These are phyloP conservation scores for Falco berigora DNA, from an alignment of 2,797 vertebrate species.

Conservation along the genomic window DNA sequence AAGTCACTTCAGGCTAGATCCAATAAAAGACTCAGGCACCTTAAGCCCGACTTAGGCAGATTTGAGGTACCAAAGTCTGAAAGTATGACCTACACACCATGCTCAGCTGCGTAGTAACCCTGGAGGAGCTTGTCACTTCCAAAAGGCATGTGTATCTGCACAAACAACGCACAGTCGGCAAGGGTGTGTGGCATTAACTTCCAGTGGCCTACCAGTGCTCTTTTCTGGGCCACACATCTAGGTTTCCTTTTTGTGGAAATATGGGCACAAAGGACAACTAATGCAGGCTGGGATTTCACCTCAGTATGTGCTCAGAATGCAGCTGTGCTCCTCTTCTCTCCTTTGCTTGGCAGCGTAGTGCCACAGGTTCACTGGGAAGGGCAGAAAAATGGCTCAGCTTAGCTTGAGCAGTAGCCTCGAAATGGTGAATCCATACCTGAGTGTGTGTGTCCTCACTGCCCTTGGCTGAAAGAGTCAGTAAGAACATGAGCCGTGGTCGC, in stretches of 20 bases:
- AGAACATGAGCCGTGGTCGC: not conserved
- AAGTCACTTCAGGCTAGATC: not conserved
- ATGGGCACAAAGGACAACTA: not conserved
- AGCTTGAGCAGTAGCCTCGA: not conserved
- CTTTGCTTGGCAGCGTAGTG: not conserved
- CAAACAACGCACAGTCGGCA: accelerated
- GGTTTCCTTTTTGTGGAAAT: not conserved
- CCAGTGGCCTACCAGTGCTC: not conserved
- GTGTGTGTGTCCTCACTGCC: not conserved
- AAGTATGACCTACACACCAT: not conserved
- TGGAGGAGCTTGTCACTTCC: not conserved
- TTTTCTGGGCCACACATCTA: not conserved
- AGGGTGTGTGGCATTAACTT: not conserved
- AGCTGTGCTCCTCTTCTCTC: not conserved
- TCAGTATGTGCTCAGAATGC: not conserved
- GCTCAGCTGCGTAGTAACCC: not conserved
- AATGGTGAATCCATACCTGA: not conserved
- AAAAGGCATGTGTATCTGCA: not conserved
- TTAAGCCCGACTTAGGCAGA: slow-evolving; percentile 16
- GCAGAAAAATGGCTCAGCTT: not conserved
- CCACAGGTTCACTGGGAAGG: not conserved
- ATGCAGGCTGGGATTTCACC: not conserved
- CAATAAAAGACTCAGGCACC: slow-evolving; percentile 27
- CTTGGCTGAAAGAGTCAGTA: not conserved
- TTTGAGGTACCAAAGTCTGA: not conserved